These are phyloP conservation scores for Penaeus japonicus DNA, from an alignment of 1,140 invertebrate species.

Conservation along the genomic window DNA sequence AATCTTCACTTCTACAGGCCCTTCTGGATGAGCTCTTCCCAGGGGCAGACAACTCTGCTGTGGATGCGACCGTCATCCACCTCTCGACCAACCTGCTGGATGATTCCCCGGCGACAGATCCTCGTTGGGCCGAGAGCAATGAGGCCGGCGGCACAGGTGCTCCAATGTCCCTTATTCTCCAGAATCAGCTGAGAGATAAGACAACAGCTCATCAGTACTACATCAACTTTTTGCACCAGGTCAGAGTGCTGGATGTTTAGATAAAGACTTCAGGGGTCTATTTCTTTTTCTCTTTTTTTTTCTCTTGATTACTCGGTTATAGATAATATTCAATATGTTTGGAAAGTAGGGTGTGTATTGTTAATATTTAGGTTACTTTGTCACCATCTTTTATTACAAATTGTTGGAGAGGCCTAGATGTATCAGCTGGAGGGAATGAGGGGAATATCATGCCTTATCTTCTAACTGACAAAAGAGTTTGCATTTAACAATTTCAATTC, in stretches of 20 bases:
- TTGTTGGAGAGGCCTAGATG: no score
- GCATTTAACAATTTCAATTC: not conserved
- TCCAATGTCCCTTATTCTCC: constrained; percentile 77
- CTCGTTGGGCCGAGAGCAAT: constrained; percentile 75
- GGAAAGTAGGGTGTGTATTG: no score
- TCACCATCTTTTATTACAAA: no score
- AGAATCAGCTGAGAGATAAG: constrained; percentile 86
- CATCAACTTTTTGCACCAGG: constrained; percentile 56
- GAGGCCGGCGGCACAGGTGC: constrained; percentile 56
- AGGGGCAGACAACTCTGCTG: constrained; percentile 67
- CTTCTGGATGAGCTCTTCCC: constrained; percentile 77
- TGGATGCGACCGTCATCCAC: constrained; percentile 75
- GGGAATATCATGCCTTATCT: no score
- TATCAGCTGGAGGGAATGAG: no score
- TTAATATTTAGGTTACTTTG: no score
- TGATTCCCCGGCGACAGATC: constrained; percentile 88
- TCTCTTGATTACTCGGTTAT: no score
- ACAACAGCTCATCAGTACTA: constrained; percentile 74
- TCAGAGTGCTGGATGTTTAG: not conserved
- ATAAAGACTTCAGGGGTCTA: no score
- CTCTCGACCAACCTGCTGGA: constrained; percentile 83
- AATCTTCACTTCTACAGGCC: constrained; percentile 69
- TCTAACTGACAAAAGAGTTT: no score
- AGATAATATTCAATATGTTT: no score
- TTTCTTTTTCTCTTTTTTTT: no score